Evolutionary conservation across 1,140 invertebrate genomes (phyloP), one percentile per base, ranked within the genome.

Genomic region (Camponotus vicinus): DNA sequence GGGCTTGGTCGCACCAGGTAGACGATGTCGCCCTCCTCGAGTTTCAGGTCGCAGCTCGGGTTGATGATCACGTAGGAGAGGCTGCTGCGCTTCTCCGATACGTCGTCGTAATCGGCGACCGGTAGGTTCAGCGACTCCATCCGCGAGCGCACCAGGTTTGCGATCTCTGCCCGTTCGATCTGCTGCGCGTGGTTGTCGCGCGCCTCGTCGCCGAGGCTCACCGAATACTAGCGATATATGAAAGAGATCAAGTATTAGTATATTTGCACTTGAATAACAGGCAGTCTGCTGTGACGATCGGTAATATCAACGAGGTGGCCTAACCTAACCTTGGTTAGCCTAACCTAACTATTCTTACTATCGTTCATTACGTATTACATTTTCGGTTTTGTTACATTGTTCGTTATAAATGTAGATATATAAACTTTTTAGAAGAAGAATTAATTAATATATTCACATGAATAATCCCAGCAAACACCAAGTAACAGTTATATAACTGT

Each of bases 1-100:
- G 98, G 98, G 91, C 98, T 98, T 0, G 98, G 98, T 1, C 98
- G 96, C 9, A 99, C 98, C 87, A 98, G 95, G 86, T 98, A 99
- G 97, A 99, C 98, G 66, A 99, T 98, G 95, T 99, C 99, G 59
- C 98, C 99, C 93, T 99, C 98, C 95, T 99, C 98, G 70, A 99
- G 96, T 93, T 98, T 98, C 0, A 99, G 96, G 95, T 99, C 99
- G 96, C 98, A 99, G 93, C 98, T 98, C 0, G 99, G 99, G 94
- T 99, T 99, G 92, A 99, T 99, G 90, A 99, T 99, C 77, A 99
- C 99, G 95, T 99, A 99, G 2, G 98, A 99, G 8, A 99, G 96
- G 86, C 97, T 98, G 95, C 98, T 98, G 57, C 98, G 96, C 95
- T 99, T 98, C 94, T 99, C 98, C 78, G 98, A 98, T 5, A 98